phyloP scores from a whole-genome alignment of 2,888 invertebrate species.

The Platypus cylindrus region DNA sequence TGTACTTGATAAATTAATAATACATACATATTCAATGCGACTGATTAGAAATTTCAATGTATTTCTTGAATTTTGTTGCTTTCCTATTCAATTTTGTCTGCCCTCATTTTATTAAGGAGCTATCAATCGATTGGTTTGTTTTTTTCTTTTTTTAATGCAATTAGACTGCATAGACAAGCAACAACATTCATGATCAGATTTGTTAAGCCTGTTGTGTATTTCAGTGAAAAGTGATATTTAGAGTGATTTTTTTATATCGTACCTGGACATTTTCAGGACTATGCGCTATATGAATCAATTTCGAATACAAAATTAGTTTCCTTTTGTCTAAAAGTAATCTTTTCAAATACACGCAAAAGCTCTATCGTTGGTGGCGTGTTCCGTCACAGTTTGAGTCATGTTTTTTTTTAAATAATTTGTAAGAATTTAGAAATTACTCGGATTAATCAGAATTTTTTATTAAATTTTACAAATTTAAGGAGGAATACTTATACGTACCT shows the following conservation, averaged over 20 bases:
- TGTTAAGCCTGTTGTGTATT: conserved; percentile 14
- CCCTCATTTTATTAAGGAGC: neutral
- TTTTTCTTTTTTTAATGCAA: too few species aligned
- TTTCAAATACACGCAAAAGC: too few species aligned
- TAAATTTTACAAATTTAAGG: too few species aligned
- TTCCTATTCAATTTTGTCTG: conserved; percentile 3
- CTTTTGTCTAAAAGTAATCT: conserved; percentile 3
- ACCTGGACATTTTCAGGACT: conserved; percentile 19
- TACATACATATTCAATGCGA: conserved; percentile 7
- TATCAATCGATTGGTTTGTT: neutral
- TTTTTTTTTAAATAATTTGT: too few species aligned
- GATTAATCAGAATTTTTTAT: too few species aligned
- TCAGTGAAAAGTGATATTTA: conserved; percentile 19
- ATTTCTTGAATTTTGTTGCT: conserved; percentile 5
- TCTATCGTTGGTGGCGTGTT: too few species aligned
- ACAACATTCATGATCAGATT: conserved; percentile 17
- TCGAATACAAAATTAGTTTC: conserved; percentile 4
- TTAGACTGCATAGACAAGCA: conserved; percentile 2
- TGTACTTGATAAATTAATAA: too few species aligned
- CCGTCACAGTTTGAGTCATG: too few species aligned
- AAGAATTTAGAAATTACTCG: too few species aligned
- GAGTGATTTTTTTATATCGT: conserved; percentile 21
- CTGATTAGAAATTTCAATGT: conserved; percentile 11
- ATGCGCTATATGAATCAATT: conserved; percentile 11
- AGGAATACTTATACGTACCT: too few species aligned